These are phyloP conservation scores for Netelia inedita DNA, from an alignment of 2,888 invertebrate species.

Conservation along the genomic window DNA sequence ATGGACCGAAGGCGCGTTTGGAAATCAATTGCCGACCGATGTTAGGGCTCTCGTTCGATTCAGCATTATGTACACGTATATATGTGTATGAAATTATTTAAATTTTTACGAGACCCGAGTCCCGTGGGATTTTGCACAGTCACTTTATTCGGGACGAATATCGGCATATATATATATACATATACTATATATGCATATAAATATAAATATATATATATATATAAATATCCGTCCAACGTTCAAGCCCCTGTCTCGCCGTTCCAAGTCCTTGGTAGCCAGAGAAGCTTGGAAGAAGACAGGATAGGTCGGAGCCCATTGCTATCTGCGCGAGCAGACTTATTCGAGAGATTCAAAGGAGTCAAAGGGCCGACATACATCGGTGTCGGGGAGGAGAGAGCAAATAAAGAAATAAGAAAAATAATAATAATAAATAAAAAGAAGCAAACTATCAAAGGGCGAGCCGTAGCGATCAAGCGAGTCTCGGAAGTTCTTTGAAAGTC, in stretches of 20 bases:
- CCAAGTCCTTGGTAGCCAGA: slow-evolving; percentile 32
- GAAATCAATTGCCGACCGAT: slow-evolving; percentile 65
- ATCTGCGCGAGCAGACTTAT: slow-evolving; percentile 45
- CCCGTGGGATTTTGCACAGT: slow-evolving; percentile 54
- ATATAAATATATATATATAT: background rate
- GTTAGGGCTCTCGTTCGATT: slow-evolving; percentile 29
- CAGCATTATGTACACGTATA: slow-evolving; percentile 13
- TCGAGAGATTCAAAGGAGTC: slow-evolving; percentile 61
- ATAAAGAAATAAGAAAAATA: slow-evolving; percentile 28
- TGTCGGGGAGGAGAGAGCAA: slow-evolving; percentile 18
- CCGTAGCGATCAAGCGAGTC: slow-evolving; percentile 63
- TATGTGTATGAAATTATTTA: slow-evolving; percentile 60
- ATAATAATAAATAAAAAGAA: slow-evolving; percentile 35
- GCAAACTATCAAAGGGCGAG: slow-evolving; percentile 49
- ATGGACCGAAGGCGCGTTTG: slow-evolving; percentile 40
- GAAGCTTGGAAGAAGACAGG: slow-evolving; percentile 14
- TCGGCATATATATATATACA: slow-evolving; percentile 7
- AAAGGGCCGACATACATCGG: slow-evolving; percentile 55
- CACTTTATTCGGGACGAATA: slow-evolving; percentile 54
- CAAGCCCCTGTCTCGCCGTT: slow-evolving; percentile 36
- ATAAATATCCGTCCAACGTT: slow-evolving; percentile 13
- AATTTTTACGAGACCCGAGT: slow-evolving; percentile 57
- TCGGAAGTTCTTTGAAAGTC: slow-evolving; percentile 61
- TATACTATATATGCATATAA: background rate
- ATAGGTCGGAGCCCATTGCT: slow-evolving; percentile 46